These are phyloP conservation scores for Cryptophagus acutangulus DNA, from an alignment of 2,888 invertebrate species.

Conservation along the genomic window DNA sequence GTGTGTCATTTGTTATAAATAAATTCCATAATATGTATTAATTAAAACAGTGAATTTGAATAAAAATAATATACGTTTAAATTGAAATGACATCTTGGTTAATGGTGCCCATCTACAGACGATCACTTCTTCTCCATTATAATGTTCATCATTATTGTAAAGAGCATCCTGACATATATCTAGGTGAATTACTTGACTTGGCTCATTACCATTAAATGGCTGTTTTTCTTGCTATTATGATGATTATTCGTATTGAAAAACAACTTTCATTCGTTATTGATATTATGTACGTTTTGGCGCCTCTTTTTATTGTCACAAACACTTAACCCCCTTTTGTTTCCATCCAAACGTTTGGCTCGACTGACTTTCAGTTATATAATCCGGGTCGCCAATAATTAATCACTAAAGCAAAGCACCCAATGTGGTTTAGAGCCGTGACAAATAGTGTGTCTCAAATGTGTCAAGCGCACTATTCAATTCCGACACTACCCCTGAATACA, in stretches of 20 bases:
- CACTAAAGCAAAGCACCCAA: slow-evolving; percentile 34
- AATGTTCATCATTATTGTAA: slow-evolving; percentile 16
- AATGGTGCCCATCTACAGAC: slow-evolving; percentile 9
- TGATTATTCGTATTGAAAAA: too few relatives aligned
- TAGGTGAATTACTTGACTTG: slow-evolving; percentile 11
- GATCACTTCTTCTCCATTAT: slow-evolving; percentile 17
- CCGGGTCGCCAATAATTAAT: slow-evolving; percentile 43
- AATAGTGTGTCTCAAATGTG: slow-evolving; percentile 44
- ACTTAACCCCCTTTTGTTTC: slow-evolving; percentile 41
- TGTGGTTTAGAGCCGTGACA: slow-evolving; percentile 43
- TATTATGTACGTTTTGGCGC: slow-evolving; percentile 1
- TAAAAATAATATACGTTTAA: slow-evolving; percentile 13
- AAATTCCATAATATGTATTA: slow-evolving; percentile 27
- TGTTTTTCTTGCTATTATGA: slow-evolving; percentile 5
- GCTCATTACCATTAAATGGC: slow-evolving; percentile 12
- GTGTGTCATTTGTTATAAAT: too few relatives aligned
- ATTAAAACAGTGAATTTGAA: slow-evolving; percentile 21
- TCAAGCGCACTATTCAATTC: slow-evolving; percentile 39
- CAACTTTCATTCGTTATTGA: not conserved
- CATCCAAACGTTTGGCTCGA: slow-evolving; percentile 35
- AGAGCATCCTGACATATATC: slow-evolving; percentile 10
- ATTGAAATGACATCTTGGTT: slow-evolving; percentile 14
- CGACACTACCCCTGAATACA: slow-evolving; percentile 35
- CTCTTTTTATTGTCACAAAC: slow-evolving; percentile 13
- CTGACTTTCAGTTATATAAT: slow-evolving; percentile 38